Percentiles rank a stretch among this genome's conserved stretches.
These are phyloP conservation scores for Scleropages formosus DNA, from an alignment of 2,797 vertebrate species.

Conservation along the genomic window DNA sequence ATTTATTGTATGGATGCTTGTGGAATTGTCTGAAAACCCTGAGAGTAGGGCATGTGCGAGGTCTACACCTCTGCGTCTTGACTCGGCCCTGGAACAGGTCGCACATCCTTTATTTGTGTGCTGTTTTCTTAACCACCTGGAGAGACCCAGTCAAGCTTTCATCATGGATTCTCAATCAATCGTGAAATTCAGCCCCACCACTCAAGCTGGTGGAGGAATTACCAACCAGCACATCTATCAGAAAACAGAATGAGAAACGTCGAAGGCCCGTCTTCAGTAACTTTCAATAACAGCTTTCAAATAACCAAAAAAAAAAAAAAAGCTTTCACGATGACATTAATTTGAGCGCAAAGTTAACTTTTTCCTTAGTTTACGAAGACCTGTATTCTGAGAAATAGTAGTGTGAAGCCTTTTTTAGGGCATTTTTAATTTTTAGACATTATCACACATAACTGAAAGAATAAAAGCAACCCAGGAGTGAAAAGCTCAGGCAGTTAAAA, in stretches of 20 bases:
- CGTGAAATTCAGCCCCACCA: conserved; percentile 16
- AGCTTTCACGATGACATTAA: not conserved
- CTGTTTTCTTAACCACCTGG: not conserved
- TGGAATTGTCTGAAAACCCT: not conserved
- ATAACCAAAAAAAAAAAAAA: not conserved
- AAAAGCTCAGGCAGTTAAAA: no score
- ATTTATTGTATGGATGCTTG: not conserved
- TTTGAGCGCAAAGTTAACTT: not conserved
- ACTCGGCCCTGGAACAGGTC: no score
- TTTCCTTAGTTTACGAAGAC: not conserved
- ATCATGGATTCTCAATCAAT: conserved; percentile 28
- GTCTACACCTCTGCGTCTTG: not conserved
- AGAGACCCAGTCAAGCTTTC: conserved; percentile 20
- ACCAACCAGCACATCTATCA: conserved; percentile 24
- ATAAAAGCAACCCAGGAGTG: no score
- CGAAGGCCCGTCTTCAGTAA: not conserved
- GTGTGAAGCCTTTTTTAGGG: no score
- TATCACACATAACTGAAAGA: no score
- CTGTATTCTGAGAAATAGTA: not conserved
- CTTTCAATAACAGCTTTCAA: conserved; percentile 4
- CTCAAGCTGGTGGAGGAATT: conserved; percentile 10
- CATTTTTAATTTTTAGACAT: no score
- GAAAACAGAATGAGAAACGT: not conserved
- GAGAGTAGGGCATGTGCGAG: not conserved
- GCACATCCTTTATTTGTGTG: not conserved